Conservation (phyloP, 2,113 vertebrate genomes). For the Boulengeromyrus knoepffleri region DNA sequence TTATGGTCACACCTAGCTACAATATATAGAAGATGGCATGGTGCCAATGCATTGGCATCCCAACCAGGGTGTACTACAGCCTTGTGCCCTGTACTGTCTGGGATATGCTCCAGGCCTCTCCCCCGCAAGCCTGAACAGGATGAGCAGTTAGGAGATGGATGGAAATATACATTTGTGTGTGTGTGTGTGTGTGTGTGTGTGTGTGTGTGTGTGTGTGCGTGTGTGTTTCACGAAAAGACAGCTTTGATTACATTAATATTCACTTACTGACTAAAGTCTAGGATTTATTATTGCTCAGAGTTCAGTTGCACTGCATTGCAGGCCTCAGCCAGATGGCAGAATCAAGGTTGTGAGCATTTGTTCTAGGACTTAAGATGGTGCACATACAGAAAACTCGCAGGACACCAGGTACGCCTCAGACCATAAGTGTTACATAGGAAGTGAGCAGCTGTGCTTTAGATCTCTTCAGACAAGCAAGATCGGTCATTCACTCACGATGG, state of each 20-base stretch:
- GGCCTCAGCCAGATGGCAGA: neutral
- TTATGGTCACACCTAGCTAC: neutral
- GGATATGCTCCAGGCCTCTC: neutral
- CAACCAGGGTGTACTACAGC: neutral
- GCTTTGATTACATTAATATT: conserved; percentile 1
- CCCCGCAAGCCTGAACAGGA: neutral
- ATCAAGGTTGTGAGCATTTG: neutral
- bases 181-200: neutral
- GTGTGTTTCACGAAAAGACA: neutral
- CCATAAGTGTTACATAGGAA: neutral
- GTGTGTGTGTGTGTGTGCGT: neutral
- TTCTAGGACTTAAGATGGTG: neutral
- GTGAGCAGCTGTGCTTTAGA: neutral
- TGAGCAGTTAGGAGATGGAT: neutral
- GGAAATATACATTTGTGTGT: neutral
- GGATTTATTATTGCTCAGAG: neutral
- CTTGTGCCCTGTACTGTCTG: neutral
- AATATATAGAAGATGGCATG: neutral
- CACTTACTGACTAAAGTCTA: neutral
- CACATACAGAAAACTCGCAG: neutral
- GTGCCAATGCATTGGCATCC: neutral
- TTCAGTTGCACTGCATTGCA: neutral
- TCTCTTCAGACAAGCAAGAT: neutral
- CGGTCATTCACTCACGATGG: neutral
- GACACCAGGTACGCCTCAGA: neutral